Evolutionary conservation across 2,797 vertebrate species (phyloP).

Genomic region (Agapornis canus): DNA sequence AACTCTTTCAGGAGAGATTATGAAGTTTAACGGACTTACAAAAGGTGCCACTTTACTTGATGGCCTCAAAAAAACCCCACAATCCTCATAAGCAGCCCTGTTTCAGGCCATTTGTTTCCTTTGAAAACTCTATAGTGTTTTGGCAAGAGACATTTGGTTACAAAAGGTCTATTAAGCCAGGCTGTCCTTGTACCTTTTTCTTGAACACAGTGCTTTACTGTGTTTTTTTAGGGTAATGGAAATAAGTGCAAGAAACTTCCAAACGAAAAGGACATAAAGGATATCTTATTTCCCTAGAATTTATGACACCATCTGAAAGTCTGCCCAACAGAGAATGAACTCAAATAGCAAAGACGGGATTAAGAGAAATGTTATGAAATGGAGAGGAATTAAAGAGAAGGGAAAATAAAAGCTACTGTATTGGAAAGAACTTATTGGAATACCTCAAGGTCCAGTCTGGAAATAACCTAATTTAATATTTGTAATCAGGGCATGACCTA

Average conservation of each 20-base stretch:
- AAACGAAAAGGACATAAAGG: background rate
- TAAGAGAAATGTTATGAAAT: background rate
- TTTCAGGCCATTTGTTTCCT: background rate
- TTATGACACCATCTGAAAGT: background rate
- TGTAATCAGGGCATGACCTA: background rate
- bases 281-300: background rate
- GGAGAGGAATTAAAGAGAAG: background rate
- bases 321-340: background rate
- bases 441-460: background rate
- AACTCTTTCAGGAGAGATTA: background rate
- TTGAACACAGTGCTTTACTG: background rate
- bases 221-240: background rate
- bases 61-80: background rate
- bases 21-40: background rate
- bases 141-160: background rate
- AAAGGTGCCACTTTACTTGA: background rate
- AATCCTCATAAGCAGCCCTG: background rate
- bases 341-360: background rate
- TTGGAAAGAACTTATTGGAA: background rate
- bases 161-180: background rate
- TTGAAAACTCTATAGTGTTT: background rate
- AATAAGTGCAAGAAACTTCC: background rate
- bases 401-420: background rate
- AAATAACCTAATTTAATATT: background rate
- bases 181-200: background rate